Conservation (phyloP, 2,888 invertebrate genomes). For the Osedax frankpressi region DNA sequence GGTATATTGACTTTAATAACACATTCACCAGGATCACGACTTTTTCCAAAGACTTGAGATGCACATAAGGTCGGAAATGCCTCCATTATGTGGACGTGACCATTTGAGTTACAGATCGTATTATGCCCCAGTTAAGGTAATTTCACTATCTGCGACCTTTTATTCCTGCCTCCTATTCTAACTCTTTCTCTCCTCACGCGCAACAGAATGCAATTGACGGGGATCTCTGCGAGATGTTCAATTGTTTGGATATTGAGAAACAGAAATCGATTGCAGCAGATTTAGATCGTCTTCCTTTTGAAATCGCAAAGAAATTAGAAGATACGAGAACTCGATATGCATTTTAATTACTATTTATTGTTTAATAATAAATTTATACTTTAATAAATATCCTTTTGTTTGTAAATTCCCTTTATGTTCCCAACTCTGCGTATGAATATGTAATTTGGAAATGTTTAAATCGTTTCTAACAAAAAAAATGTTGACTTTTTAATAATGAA, state of each 20-base stretch:
- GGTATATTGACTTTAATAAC: background rate
- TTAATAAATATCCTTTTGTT: too few relatives aligned
- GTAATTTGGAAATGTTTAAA: too few relatives aligned
- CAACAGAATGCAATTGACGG: conserved; percentile 94
- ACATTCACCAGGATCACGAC: conserved; percentile 67
- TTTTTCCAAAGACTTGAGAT: conserved; percentile 98
- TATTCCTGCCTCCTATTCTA: background rate
- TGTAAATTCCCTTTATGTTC: too few relatives aligned
- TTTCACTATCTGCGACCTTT: too few relatives aligned
- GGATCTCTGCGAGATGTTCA: conserved; percentile 96
- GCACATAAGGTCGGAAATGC: conserved; percentile 95
- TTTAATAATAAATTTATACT: too few relatives aligned
- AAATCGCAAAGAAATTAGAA: conserved; percentile 87
- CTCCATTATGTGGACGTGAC: conserved; percentile 89
- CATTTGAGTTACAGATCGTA: conserved; percentile 92
- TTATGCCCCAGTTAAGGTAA: conserved; percentile 92
- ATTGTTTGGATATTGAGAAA: conserved; percentile 79
- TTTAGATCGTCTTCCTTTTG: conserved; percentile 54
- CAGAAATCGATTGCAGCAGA: conserved; percentile 89
- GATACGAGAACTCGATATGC: conserved; percentile 96
- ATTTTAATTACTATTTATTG: too few relatives aligned
- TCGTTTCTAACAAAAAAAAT: too few relatives aligned
- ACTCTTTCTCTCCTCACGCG: conserved; percentile 31
- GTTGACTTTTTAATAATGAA: too few relatives aligned
- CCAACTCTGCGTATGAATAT: too few relatives aligned